Evolutionary conservation across 2,797 vertebrate species (phyloP).

Genomic region (Otolemur crassicaudatus): DNA sequence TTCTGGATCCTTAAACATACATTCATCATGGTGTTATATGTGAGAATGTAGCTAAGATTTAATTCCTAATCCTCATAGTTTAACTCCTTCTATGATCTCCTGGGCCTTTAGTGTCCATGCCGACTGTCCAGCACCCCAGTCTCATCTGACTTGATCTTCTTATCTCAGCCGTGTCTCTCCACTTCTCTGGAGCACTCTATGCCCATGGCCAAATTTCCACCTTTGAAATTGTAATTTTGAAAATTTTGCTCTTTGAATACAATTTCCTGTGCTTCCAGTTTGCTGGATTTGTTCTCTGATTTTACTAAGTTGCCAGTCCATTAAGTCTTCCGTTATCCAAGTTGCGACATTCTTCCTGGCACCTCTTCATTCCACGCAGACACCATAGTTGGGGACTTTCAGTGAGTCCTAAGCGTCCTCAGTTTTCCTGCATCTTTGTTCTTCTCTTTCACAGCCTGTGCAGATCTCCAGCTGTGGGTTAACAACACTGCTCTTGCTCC

Average conservation of each 20-base stretch:
- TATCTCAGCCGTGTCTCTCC: background rate
- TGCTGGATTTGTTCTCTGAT: background rate
- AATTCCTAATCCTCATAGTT: background rate
- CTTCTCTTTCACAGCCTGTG: background rate
- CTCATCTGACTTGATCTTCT: background rate
- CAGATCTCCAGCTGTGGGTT: conserved; percentile 58
- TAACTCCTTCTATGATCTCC: background rate
- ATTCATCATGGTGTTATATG: background rate
- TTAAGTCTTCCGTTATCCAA: background rate
- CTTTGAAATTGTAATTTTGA: background rate
- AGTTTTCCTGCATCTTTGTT: conserved; percentile 39
- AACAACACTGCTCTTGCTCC: background rate
- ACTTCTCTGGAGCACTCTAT: background rate
- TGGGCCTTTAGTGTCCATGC: background rate
- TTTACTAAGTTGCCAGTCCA: background rate
- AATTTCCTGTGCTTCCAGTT: conserved; percentile 30
- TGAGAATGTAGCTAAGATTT: background rate
- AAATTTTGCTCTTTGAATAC: background rate
- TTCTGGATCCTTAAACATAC: background rate
- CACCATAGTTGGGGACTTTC: background rate
- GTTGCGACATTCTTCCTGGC: conserved; percentile 32
- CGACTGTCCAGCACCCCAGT: background rate
- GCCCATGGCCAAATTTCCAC: background rate
- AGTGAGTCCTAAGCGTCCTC: background rate
- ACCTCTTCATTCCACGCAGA: background rate